A percentile compares a stretch with the other conserved stretches of the same genome.
Evolutionary conservation across 2,797 vertebrate species (phyloP).

Genomic region (Molossus alvarezi): DNA sequence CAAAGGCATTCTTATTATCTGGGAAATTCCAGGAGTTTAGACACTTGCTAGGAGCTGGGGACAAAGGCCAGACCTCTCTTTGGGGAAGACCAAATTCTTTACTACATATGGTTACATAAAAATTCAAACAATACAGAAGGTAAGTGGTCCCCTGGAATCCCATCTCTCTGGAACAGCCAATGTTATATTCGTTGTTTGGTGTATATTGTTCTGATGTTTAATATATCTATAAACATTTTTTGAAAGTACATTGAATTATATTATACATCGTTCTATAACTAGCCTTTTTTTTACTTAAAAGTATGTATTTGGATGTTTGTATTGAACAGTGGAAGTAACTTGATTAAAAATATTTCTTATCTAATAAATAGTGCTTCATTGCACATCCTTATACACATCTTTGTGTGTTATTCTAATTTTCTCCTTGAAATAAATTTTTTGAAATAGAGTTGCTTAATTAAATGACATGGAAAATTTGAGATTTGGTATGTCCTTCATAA

Average conservation of each 20-base stretch:
- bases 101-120: not conserved
- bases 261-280: not conserved
- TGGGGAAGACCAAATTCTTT: not conserved
- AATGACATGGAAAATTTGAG: not conserved
- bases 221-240: not conserved
- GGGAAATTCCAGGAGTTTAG: not conserved
- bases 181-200: not conserved
- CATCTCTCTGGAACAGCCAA: not conserved
- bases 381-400: not conserved
- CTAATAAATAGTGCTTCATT: not conserved
- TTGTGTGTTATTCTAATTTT: not conserved
- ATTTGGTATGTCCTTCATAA: not conserved
- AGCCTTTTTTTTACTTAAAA: not conserved
- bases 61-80: not conserved
- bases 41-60: not conserved
- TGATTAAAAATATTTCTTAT: not conserved
- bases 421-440: constrained; percentile 43
- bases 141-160: not conserved
- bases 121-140: not conserved
- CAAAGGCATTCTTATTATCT: not conserved
- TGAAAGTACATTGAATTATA: not conserved
- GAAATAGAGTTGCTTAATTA: constrained; percentile 13
- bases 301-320: not conserved
- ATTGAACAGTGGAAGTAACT: not conserved
- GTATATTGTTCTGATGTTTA: not conserved